Base-by-base conservation (phyloP, 2,797 vertebrate species). In the Muraenolepis orangiensis region DNA sequence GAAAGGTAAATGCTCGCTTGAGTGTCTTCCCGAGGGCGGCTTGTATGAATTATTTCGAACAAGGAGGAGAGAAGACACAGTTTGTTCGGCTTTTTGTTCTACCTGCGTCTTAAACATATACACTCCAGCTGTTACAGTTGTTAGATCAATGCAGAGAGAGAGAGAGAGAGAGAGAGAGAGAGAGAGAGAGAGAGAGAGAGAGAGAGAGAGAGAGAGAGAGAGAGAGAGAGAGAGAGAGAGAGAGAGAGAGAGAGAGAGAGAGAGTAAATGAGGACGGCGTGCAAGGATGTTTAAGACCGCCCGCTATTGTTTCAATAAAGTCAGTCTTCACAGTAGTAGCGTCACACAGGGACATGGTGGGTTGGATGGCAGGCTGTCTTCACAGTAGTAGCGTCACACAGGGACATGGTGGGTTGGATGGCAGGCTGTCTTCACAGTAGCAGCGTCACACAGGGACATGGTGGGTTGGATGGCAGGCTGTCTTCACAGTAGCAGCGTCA, bases 241-340 rank as follows among this genome's bases (percentile, higher is more conserved):
- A 23, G n/a, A 75, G 38, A 78, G 75, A n/a, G 70, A 81, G 79
- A 78, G 75, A 28, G 18, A 26, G n/a, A 18, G 14, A n/a, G 18
- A 69, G n/a, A 57, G 42, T n/a, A n/a, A n/a, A n/a, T 36, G 16
- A 42, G 18, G 16, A 34, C 26, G 38, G 72, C 38, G 78, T 29
- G 61, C 66, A 82, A 78, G 78, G 42, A 72, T 74, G 79, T 30
- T 78, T 28, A n/a, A 72, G 73, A 31, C 72, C 46, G 10, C 5
- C 29, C 20, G 34, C n/a, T 74, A 40, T 70, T 46, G 82, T 82
- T 81, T 71, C 66, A 66, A 72, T 0, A 6, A 79, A 74, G 70
- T 74, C 70, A 72, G 66, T 26, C 66, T 72, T 80, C 75, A 76
- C 78, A 83, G 81, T n/a, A n/a, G n/a, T n/a, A n/a, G 76, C 74